Base-by-base conservation (phyloP, 2,888 invertebrate genomes). In the Panopea generosa region DNA sequence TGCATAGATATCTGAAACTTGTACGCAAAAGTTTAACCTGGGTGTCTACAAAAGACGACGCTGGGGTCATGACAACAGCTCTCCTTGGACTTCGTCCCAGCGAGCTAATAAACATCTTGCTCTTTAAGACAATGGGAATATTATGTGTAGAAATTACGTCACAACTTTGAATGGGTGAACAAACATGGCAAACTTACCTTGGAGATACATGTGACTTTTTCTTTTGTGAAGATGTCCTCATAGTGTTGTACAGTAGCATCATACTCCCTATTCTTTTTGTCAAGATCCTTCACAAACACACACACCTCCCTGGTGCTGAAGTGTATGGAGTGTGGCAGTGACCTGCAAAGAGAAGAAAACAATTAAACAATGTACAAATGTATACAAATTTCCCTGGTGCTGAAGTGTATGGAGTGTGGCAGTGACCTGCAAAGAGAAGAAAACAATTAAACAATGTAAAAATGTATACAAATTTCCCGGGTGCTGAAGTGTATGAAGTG, bases 381-480 rank as follows among this genome's bases (percentile, higher is more conserved):
- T 16, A 97, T 91, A 77, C 96, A 96, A 24, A 97, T 94, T 84
- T 96, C 96, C 73, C 95, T 95, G 2, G 94, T 94, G 1, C 94
- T 93, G 38, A 94, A 93, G n/a, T 95, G 92, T 49, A 96, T 91
- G 9, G 85, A 82, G 72, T 90, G 83, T 3, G 91, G 90, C 18
- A 91, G 75, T 22, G 71, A 71, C 72, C 90, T 91, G 77, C 2
- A 77, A 70, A 29, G 2, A 40, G 16, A 29, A 11, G 18, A 6
- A 53, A 53, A n/a, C 20, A 16, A 11, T 11, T n/a, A n/a, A 1
- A 56, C 2, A 50, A 14, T 11, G 24, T 33, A 7, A 38, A 96
- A 96, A 89, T 97, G 95, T 16, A 97, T 91, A 77, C 96, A 96
- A 24, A 97, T 94, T 84, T 96, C 96, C 73, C 95, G 95, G 2